phyloP scores from a whole-genome alignment of 64 coral and sea anemone genomes.

The Platygyra sinensis region DNA sequence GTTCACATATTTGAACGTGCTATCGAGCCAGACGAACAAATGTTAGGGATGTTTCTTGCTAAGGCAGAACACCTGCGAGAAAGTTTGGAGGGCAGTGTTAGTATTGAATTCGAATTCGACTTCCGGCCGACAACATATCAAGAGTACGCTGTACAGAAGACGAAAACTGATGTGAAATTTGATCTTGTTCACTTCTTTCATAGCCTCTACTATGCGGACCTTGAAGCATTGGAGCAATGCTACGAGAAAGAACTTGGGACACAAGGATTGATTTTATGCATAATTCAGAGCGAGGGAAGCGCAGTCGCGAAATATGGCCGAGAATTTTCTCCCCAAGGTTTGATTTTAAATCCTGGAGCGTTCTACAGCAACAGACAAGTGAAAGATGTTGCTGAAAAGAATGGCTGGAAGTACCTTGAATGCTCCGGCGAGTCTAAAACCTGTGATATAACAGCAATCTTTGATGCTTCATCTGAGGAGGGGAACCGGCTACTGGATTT shows the following conservation, averaged over 20 bases:
- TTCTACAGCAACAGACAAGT: neutral
- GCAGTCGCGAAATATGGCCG: neutral
- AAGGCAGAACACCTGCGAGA: neutral
- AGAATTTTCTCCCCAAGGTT: neutral
- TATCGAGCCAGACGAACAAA: slow-evolving; percentile 10
- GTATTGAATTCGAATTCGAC: neutral
- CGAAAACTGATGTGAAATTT: slow-evolving; percentile 2
- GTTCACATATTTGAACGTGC: neutral
- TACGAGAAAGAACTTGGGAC: neutral
- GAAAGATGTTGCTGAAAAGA: slow-evolving; percentile 39
- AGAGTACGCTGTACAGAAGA: neutral
- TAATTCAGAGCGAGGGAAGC: neutral
- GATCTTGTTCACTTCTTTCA: slow-evolving; percentile 34
- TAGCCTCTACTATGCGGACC: slow-evolving; percentile 13
- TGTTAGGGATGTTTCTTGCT: neutral
- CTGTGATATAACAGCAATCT: slow-evolving; percentile 27
- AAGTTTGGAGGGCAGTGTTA: neutral
- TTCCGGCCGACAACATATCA: neutral
- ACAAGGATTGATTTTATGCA: neutral
- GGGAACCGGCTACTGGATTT: slow-evolving; percentile 43
- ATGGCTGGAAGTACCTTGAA: slow-evolving; percentile 34
- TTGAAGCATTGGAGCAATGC: slow-evolving; percentile 28
- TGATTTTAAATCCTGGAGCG: neutral
- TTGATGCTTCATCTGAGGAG: neutral
- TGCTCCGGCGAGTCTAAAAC: neutral